Percentiles rank a stretch among this genome's conserved stretches.
Conservation (phyloP, 2,113 vertebrate species). For the Vulpes vulpes region DNA sequence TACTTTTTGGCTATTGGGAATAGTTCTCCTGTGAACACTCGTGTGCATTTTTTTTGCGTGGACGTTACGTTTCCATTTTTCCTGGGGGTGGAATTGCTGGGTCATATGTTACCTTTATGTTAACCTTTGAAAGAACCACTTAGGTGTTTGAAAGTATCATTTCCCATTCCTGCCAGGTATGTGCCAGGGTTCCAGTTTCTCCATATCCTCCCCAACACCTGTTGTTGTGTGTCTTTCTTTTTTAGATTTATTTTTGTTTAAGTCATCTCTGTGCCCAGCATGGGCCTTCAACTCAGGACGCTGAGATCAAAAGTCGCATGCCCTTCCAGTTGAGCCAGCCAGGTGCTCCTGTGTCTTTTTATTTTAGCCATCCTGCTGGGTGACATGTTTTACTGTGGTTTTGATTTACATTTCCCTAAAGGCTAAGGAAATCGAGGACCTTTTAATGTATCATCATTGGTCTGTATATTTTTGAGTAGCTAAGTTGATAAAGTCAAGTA, state of each 20-base stretch:
- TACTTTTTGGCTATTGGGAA: not conserved
- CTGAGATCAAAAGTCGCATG: not conserved
- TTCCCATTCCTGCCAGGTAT: not conserved
- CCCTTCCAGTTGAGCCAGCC: not conserved
- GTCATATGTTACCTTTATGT: not conserved
- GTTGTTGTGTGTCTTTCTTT: not conserved
- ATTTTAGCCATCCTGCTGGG: not conserved
- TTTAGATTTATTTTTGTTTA: not conserved
- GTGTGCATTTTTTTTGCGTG: not conserved
- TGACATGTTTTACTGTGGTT: not conserved
- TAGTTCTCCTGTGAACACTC: not conserved
- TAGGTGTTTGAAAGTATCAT: not conserved
- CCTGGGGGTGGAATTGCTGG: not conserved
- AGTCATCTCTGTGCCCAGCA: not conserved
- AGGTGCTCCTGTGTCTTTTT: not conserved
- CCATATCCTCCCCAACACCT: not conserved
- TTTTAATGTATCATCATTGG: not conserved
- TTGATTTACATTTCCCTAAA: not conserved
- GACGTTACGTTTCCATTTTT: not conserved
- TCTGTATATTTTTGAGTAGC: conserved; percentile 3
- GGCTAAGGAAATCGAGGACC: not conserved
- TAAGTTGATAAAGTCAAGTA: not conserved
- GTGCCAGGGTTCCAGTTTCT: not conserved
- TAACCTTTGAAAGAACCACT: not conserved
- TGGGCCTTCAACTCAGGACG: not conserved